A percentile compares a stretch with the other conserved stretches of the same genome.
Conservation (phyloP, 2,113 vertebrate genomes). For the Pelecanoides urinatrix region DNA sequence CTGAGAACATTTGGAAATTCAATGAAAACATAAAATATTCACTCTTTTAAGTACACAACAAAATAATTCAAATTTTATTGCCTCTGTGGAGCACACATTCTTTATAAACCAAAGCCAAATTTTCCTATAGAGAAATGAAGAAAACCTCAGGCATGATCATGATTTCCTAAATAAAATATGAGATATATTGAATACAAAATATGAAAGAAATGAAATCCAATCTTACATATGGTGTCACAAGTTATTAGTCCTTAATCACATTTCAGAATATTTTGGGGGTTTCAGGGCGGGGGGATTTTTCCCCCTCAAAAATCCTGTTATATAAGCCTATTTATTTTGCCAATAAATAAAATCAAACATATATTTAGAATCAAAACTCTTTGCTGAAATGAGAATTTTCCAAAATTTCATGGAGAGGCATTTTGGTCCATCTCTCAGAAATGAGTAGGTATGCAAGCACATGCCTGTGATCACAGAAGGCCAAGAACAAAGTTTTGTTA, state of each 20-base stretch:
- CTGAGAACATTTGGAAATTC: background rate
- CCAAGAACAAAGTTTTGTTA: background rate
- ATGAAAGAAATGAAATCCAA: background rate
- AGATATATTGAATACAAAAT: background rate
- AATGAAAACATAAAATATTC: background rate
- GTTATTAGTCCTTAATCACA: background rate
- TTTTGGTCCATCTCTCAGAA: background rate
- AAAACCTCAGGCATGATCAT: background rate
- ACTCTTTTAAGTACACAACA: background rate
- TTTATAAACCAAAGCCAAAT: background rate
- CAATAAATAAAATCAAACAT: background rate
- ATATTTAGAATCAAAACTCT: background rate
- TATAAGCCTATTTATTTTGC: background rate
- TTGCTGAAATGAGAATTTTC: background rate
- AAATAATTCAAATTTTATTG: constrained; percentile 3
- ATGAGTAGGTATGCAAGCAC: background rate
- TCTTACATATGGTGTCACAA: background rate
- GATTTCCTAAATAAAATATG: background rate
- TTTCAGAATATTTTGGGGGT: background rate
- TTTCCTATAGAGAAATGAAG: background rate
- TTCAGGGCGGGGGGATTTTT: fast-evolving
- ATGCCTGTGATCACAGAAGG: background rate
- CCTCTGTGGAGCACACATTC: background rate
- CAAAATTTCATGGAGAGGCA: background rate
- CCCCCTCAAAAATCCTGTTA: background rate